Evolutionary conservation across 2,888 invertebrate genomes (phyloP), one percentile per base, ranked within the genome.

Genomic region (Zygogramma bicolorata): DNA sequence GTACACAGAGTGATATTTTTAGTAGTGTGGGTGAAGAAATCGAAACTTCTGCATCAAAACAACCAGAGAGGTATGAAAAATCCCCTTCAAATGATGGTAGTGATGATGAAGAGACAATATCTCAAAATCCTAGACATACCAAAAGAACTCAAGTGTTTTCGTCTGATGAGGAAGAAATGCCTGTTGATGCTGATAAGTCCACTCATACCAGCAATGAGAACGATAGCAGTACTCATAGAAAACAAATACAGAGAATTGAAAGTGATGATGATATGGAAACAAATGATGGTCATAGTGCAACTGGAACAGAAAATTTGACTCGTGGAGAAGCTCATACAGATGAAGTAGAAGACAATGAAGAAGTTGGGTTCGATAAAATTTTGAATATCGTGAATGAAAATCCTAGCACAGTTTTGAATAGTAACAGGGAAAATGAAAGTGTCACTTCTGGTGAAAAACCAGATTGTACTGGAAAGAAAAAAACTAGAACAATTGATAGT

Each of bases 281-380:
- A 3, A 38, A 38, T 38, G n/a, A 8, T 2, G 38, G n/a, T 38
- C 38, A 38, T 38, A 38, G 3, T 13, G 38, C 3, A 13, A 38
- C 38, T 38, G n/a, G 10, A 13, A 38, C 13, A 38, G 22, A 42
- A 20, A 68, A 22, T 40, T 49, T 60, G 15, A 40, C 42, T 62
- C 20, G 40, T 15, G 22, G 38, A 29, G 46, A 46, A 46, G 10
- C 46, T 20, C 15, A 18, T 20, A 34, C 65, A 42, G n/a, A 61
- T 66, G 62, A 46, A 42, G 29, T 34, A n/a, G n/a, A 58, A 3
- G 46, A 31, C 15, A 20, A 65, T 27, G 65, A 65, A 58, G 75
- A 75, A 53, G 40, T 58, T 42, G 63, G 31, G 42, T 59, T 69
- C 29, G 65, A 69, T n/a, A 40, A 69, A 60, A 49, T 73, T 31